Evolutionary conservation across 2,113 vertebrate species (phyloP).

Genomic region (Melanostigma gelatinosum): DNA sequence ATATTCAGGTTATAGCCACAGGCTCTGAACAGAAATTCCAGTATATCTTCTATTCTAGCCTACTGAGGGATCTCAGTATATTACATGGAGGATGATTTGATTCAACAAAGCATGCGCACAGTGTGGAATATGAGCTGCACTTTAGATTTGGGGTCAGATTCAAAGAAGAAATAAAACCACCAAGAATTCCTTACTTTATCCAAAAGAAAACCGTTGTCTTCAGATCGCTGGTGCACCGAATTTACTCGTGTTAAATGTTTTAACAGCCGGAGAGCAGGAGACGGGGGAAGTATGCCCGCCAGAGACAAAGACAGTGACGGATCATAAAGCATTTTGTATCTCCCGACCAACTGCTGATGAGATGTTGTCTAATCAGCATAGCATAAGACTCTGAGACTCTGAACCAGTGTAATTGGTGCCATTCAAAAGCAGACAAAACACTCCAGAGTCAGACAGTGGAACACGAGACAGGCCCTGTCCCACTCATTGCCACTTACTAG

Average conservation of each 20-base stretch:
- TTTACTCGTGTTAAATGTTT: background rate
- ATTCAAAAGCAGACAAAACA: constrained; percentile 38
- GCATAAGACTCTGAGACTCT: constrained; percentile 13
- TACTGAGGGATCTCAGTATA: background rate
- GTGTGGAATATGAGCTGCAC: background rate
- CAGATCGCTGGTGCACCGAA: background rate
- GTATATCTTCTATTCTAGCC: constrained; percentile 2
- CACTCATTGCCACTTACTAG: background rate
- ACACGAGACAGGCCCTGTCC: background rate
- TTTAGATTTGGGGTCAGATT: background rate
- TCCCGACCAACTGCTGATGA: constrained; percentile 34
- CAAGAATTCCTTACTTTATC: background rate
- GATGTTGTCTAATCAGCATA: constrained; percentile 18
- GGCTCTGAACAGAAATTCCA: constrained; percentile 14
- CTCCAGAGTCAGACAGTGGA: constrained; percentile 30
- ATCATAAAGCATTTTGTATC: background rate
- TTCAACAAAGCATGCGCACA: constrained; percentile 8
- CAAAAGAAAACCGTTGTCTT: background rate
- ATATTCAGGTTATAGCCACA: constrained; percentile 27
- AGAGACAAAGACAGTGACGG: background rate
- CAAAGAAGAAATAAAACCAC: background rate
- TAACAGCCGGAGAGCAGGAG: background rate
- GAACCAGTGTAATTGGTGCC: constrained; percentile 19
- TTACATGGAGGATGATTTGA: constrained; percentile 4
- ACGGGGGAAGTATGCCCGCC: background rate